Evolutionary conservation across 2,888 invertebrate genomes (phyloP).

Genomic region (Strigamia crassipes): DNA sequence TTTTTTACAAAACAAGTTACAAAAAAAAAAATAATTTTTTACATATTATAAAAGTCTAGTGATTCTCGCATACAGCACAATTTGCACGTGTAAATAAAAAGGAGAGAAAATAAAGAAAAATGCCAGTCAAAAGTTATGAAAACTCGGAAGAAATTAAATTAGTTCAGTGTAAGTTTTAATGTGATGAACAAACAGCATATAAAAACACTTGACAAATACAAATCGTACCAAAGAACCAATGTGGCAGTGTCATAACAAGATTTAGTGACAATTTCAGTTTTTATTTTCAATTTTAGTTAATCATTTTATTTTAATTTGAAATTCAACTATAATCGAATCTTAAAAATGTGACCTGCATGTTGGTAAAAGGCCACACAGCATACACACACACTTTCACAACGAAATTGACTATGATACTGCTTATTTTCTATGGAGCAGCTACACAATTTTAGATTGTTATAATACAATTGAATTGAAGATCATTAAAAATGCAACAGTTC

Average conservation of each 20-base stretch:
- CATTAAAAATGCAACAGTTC: background rate
- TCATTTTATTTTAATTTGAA: too few species aligned
- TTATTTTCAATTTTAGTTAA: background rate
- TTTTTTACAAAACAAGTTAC: constrained; percentile 1
- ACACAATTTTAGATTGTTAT: background rate
- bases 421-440: background rate
- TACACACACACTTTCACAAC: background rate
- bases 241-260: background rate
- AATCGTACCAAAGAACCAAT: background rate
- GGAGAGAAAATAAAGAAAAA: background rate
- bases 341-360: background rate
- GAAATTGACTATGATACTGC: constrained; percentile 10
- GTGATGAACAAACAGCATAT: background rate
- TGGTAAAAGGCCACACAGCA: background rate
- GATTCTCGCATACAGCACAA: background rate
- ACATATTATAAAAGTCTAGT: background rate
- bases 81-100: background rate
- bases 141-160: background rate
- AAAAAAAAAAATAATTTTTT: background rate
- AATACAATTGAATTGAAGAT: background rate
- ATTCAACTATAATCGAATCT: background rate
- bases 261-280: background rate
- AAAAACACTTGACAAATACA: constrained; percentile 4
- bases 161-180: background rate
- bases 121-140: background rate